phyloP scores from a whole-genome alignment of 2,797 vertebrate species.

The Masticophis lateralis region DNA sequence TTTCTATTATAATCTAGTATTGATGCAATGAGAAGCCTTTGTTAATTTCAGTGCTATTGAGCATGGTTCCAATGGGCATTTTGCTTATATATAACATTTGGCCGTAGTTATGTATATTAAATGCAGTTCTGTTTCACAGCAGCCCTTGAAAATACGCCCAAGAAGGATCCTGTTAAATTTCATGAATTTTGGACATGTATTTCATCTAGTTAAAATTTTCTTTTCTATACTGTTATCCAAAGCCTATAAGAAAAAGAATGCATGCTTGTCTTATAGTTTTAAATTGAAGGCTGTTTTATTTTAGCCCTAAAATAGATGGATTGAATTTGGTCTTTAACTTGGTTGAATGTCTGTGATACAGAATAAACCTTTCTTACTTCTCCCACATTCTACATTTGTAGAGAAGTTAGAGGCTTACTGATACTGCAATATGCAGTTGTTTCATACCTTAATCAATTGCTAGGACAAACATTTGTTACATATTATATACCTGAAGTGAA shows the following conservation, averaged over 20 bases:
- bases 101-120: neutral
- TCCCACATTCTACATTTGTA: neutral
- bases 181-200: neutral
- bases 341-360: neutral
- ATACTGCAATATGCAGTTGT: neutral
- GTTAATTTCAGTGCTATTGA: neutral
- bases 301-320: neutral
- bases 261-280: neutral
- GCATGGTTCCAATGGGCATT: neutral
- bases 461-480: neutral
- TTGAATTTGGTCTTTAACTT: neutral
- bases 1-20: neutral
- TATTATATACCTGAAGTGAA: neutral
- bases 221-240: neutral
- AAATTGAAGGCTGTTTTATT: neutral
- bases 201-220: neutral
- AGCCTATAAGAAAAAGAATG: neutral
- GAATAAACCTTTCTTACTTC: neutral
- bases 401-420: neutral
- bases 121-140: neutral
- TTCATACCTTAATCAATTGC: neutral
- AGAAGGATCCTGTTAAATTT: neutral
- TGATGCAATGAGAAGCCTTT: neutral
- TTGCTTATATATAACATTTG: neutral
- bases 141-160: neutral